A percentile compares a stretch with the other conserved stretches of the same genome.
Evolutionary conservation across 2,797 vertebrate species (phyloP).

Genomic region (Etheostoma nigrum): DNA sequence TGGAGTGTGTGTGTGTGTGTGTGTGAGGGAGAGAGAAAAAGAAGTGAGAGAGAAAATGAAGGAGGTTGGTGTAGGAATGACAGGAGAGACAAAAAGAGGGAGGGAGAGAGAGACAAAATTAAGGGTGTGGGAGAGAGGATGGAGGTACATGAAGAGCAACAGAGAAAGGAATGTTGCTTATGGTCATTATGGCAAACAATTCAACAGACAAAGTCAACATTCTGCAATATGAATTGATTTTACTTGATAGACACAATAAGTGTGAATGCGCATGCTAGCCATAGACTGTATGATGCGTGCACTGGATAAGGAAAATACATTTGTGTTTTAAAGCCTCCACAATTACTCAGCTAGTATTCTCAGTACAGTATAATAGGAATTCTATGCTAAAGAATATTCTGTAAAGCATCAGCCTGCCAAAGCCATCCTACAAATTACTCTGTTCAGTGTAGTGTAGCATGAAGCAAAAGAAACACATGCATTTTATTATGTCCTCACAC

Average conservation of each 20-base stretch:
- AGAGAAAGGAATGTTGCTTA: slow-evolving; percentile 58
- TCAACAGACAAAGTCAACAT: slow-evolving; percentile 28
- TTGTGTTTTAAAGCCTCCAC: slow-evolving; percentile 30
- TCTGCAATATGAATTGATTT: slow-evolving; percentile 50
- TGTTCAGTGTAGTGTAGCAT: neutral
- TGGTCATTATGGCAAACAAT: slow-evolving; percentile 41
- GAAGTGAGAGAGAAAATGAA: slow-evolving; percentile 31
- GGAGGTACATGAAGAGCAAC: slow-evolving; percentile 43
- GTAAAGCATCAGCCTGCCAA: neutral
- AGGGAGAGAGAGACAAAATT: slow-evolving; percentile 45
- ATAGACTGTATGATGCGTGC: slow-evolving; percentile 7
- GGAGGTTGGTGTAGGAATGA: slow-evolving; percentile 52
- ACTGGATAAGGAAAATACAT: slow-evolving; percentile 16
- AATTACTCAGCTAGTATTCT: slow-evolving; percentile 14
- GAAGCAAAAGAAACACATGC: neutral
- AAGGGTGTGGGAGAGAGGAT: slow-evolving; percentile 57
- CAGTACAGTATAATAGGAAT: neutral
- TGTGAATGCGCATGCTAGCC: slow-evolving; percentile 13
- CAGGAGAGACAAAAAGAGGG: slow-evolving; percentile 43
- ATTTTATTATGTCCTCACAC: neutral
- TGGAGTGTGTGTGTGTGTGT: slow-evolving; percentile 48
- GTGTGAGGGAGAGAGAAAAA: neutral
- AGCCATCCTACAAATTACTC: slow-evolving; percentile 5
- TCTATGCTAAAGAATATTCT: slow-evolving; percentile 2
- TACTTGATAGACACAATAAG: slow-evolving; percentile 32